Conservation (phyloP, 1,140 invertebrate species). For the Conus betulinus region DNA sequence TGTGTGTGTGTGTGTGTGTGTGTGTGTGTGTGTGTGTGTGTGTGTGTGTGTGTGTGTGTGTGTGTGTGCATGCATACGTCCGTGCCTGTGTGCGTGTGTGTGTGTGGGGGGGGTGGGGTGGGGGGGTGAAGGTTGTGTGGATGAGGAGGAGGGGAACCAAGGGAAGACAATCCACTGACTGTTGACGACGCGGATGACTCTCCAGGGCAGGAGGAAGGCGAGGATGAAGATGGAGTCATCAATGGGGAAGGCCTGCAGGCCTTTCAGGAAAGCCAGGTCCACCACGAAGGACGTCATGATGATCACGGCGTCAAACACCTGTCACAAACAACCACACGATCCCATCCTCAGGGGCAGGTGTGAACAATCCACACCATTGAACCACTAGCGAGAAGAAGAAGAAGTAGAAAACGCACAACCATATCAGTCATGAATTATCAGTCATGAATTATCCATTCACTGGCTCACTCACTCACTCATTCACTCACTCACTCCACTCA, state of each 20-base stretch:
- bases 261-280: slow-evolving; percentile 69
- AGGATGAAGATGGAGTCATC: slow-evolving; percentile 69
- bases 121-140: too few species aligned
- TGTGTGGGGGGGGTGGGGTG: too few species aligned
- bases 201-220: slow-evolving; percentile 69
- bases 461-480: too few species aligned
- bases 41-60: too few species aligned
- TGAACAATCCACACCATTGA: background rate
- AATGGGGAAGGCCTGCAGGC: slow-evolving; percentile 59
- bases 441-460: too few species aligned
- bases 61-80: too few species aligned
- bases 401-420: background rate
- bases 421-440: background rate
- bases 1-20: too few species aligned
- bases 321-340: slow-evolving; percentile 23
- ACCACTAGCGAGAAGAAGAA: background rate
- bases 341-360: too few species aligned
- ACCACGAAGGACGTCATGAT: slow-evolving; percentile 66
- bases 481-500: too few species aligned
- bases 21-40: too few species aligned
- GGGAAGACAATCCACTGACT: slow-evolving; percentile 57
- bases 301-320: slow-evolving; percentile 71
- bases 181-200: slow-evolving; percentile 72
- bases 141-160: too few species aligned
- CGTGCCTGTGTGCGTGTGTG: too few species aligned